These are phyloP conservation scores for Conops quadrifasciatus DNA, from an alignment of 2,888 invertebrate genomes.

Conservation along the genomic window DNA sequence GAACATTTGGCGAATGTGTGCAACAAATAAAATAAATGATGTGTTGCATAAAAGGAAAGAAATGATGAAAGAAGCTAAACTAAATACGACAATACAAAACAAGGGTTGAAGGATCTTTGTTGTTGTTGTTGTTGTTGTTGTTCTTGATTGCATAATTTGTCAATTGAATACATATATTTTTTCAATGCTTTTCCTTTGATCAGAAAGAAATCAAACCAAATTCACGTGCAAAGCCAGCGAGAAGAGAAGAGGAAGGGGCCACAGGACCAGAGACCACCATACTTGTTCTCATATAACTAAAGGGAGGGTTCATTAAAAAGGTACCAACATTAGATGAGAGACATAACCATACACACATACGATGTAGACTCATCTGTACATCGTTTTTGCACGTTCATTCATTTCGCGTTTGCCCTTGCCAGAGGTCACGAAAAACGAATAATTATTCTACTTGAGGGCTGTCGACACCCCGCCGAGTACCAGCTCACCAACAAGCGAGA, in stretches of 20 bases:
- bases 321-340: constrained; percentile 18
- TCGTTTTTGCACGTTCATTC: constrained; percentile 21
- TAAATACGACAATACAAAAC: constrained; percentile 18
- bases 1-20: background rate
- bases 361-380: constrained; percentile 1
- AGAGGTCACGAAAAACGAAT: constrained; percentile 31
- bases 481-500: background rate
- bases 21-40: constrained; percentile 29
- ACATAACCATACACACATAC: constrained; percentile 1
- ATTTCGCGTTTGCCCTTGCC: too few relatives aligned
- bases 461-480: constrained; percentile 46
- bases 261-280: background rate
- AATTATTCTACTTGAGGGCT: constrained; percentile 48
- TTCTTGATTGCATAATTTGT: constrained; percentile 15
- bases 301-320: constrained; percentile 31
- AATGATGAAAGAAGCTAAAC: background rate
- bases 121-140: background rate
- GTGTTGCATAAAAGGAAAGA: background rate
- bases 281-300: background rate
- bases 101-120: constrained; percentile 19
- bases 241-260: too few relatives aligned
- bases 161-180: background rate
- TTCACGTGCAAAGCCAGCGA: too few relatives aligned
- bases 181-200: background rate
- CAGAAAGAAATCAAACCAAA: background rate